Evolutionary conservation across 2,113 vertebrate species (phyloP), one percentile per base, ranked within the genome.

Genomic region (Ptilonorhynchus violaceus): DNA sequence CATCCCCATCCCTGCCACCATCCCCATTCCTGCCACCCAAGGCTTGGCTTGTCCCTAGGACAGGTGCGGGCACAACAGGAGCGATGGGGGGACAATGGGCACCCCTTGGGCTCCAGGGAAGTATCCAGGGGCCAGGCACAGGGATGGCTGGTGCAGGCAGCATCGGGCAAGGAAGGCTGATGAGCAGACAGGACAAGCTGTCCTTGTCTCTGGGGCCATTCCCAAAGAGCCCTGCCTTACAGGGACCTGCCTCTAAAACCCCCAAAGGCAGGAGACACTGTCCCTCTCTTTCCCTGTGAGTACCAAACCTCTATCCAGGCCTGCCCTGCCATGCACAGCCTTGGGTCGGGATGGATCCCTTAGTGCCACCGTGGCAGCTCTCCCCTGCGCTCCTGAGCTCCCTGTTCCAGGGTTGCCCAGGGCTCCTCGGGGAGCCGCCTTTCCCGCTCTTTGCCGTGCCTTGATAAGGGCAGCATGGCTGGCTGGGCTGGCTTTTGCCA

Each of bases 281-380:
- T 67, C 9, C 22, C 23, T 42, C 9, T 1, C 11, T 35, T 37
- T 55, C 63, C 6, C 18, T 11, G 6, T 8, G n/a, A n/a, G 19
- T 58, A 75, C 64, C 46, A 47, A 63, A 62, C 6, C n/a, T 37
- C 24, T 12, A 9, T 33, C 37, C 46, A 13, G 37, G 35, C 37
- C 20, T 27, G 41, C 17, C 41, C n/a, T 0, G 1, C 22, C 0
- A 0, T 3, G 4, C 15, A 7, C 30, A 50, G 82, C 50, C 37
- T 39, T 1, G 16, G 13, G 10, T 37, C 0, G 0, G 73, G 49
- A 60, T 0, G 0, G 28, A 76, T 30, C 33, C 42, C 35, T 35
- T 0, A 0, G 37, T 4, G 16, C 59, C 73, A 70, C 64, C 0
- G 21, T 20, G 18, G 77, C 88, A 60, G 11, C 28, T 78, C 52